Base-by-base conservation (phyloP, 2,797 vertebrate species). In the Octomys mimax region DNA sequence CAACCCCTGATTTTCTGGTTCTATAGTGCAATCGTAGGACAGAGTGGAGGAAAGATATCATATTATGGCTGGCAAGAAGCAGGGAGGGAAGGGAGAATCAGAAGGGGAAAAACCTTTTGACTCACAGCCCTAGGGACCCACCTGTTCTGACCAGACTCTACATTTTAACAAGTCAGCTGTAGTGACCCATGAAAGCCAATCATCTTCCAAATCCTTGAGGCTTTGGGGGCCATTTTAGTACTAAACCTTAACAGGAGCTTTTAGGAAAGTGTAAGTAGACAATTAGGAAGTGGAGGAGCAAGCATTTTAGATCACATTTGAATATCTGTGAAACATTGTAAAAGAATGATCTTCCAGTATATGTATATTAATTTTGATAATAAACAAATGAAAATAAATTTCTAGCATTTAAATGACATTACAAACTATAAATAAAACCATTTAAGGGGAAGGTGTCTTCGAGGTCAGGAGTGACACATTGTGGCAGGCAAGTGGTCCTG, bases 301-400 rank as follows among this genome's bases (percentile, higher is more conserved):
- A 79, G 73, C 54, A 66, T 31, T n/a, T 8, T 36, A 77, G 83
- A 54, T 89, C 39, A 46, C 26, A 71, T 46, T 70, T 8, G 8
- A 59, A 14, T 42, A 71, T 78, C 70, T 22, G 33, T 52, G 22
- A 88, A 93, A 46, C 14, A 78, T 57, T 89, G 93, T 73, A 12
- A 77, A 62, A 77, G 28, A 22, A 33, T 59, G 2, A 59, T 62
- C 1, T 14, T 8, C 28, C 26, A 33, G 62, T 78, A 16, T 26
- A 49, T 21, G 22, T 42, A 24, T 75, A 68, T 89, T 86, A 46
- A 89, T 66, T 95, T 89, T 36, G 28, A 4, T 71, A 85, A 81
- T 54, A 64, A 82, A 93, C 64, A 88, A 88, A 61, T 80, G 89
- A 68, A 93, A 8, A 24, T 71, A 2, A 78, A 66, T 68, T 78